phyloP scores from a whole-genome alignment of 1,140 invertebrate species.

The Mizuhopecten yessoensis region DNA sequence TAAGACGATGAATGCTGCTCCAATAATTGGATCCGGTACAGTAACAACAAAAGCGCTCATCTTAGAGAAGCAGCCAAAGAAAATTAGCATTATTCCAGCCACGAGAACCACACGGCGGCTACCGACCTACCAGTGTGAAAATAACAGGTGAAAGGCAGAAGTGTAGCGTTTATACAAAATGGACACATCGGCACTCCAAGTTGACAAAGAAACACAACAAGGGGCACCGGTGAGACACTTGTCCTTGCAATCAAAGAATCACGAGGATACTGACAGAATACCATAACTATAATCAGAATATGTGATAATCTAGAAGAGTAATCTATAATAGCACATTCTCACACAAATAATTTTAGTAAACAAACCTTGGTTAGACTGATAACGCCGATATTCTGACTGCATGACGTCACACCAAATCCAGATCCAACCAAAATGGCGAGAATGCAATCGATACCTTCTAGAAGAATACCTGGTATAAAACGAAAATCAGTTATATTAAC shows the following conservation, averaged over 20 bases:
- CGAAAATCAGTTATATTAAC: no score
- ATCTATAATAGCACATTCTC: no score
- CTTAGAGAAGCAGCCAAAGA: slow-evolving; percentile 88
- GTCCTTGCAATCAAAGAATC: no score
- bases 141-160: no score
- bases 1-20: slow-evolving; percentile 94
- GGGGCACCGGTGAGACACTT: no score
- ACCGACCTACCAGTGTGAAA: slow-evolving; percentile 88
- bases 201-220: no score
- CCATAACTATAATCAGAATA: no score
- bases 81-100: slow-evolving; percentile 90
- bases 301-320: no score
- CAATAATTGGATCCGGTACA: slow-evolving; percentile 93
- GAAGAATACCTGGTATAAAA: slow-evolving; percentile 88
- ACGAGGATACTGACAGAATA: no score
- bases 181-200: no score
- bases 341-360: no score
- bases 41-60: slow-evolving; percentile 92
- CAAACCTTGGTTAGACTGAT: slow-evolving; percentile 88
- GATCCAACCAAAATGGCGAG: slow-evolving; percentile 91
- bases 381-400: slow-evolving; percentile 92
- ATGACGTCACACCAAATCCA: slow-evolving; percentile 93
- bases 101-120: slow-evolving; percentile 92
- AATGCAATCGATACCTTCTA: slow-evolving; percentile 92
- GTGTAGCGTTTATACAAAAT: no score